Evolutionary conservation across 2,113 vertebrate species (phyloP).

Genomic region (Smithornis capensis): DNA sequence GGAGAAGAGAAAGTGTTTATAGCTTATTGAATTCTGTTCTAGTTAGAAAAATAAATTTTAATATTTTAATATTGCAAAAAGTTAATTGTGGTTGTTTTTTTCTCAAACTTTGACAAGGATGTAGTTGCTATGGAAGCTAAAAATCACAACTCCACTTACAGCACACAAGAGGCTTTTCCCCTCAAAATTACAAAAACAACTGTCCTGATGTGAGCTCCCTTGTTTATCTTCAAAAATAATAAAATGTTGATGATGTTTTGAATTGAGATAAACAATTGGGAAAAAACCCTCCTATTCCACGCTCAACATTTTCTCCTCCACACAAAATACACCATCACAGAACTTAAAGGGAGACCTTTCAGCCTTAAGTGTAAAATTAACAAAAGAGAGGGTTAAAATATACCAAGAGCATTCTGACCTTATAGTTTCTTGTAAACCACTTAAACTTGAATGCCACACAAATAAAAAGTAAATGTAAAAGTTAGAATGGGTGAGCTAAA

Average conservation of each 20-base stretch:
- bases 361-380: background rate
- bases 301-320: background rate
- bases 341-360: background rate
- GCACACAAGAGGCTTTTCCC: background rate
- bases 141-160: background rate
- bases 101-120: too few relatives aligned
- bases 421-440: background rate
- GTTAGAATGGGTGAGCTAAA: background rate
- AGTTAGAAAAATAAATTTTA: too few relatives aligned
- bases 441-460: background rate
- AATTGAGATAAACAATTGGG: background rate
- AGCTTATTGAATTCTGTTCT: too few relatives aligned
- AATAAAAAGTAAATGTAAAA: background rate
- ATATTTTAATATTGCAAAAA: too few relatives aligned
- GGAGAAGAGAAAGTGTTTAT: too few relatives aligned
- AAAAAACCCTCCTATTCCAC: background rate
- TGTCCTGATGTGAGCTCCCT: background rate
- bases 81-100: too few relatives aligned
- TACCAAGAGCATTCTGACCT: background rate
- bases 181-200: background rate
- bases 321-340: rapidly evolving
- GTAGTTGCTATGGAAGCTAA: slow-evolving; percentile 4
- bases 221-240: background rate
- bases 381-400: background rate
- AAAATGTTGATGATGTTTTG: background rate